Conservation (phyloP, 2,113 vertebrate genomes). For the Melospiza melodia region DNA sequence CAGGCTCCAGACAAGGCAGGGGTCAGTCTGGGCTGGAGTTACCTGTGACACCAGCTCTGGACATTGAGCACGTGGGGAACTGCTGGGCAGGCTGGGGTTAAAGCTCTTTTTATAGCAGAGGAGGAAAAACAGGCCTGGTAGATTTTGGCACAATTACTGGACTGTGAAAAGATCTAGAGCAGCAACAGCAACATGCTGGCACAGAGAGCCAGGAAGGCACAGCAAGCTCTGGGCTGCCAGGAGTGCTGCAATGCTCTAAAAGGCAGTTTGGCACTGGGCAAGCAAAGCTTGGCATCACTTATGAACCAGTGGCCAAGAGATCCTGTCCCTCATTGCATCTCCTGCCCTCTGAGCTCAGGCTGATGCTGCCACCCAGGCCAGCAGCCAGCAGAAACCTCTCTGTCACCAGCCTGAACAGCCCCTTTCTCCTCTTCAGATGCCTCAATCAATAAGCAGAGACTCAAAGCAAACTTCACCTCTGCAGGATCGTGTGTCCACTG, state of each 20-base stretch:
- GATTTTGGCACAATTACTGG: not conserved
- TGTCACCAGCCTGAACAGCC: not conserved
- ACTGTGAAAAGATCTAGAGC: not conserved
- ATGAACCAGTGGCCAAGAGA: not conserved
- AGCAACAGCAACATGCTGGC: not conserved
- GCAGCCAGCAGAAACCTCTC: not conserved
- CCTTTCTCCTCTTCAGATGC: not conserved
- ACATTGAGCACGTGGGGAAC: not conserved
- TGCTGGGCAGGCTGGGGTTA: not conserved
- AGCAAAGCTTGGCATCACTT: not conserved
- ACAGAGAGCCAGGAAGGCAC: not conserved
- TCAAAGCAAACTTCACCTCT: slow-evolving; percentile 76
- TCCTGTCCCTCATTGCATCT: not conserved
- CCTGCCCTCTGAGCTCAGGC: not conserved
- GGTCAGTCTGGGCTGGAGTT: not conserved
- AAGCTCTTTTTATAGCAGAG: not conserved
- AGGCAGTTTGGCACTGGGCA: not conserved
- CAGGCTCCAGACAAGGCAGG: not conserved
- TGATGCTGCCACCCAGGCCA: not conserved
- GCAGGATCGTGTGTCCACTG: slow-evolving; percentile 94
- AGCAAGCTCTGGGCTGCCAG: not conserved
- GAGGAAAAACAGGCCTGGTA: not conserved
- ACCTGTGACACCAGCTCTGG: not conserved
- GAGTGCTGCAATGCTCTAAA: not conserved
- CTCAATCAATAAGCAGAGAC: not conserved